Evolutionary conservation across 2,113 vertebrate genomes (phyloP).

Genomic region (Urocolius indicus): DNA sequence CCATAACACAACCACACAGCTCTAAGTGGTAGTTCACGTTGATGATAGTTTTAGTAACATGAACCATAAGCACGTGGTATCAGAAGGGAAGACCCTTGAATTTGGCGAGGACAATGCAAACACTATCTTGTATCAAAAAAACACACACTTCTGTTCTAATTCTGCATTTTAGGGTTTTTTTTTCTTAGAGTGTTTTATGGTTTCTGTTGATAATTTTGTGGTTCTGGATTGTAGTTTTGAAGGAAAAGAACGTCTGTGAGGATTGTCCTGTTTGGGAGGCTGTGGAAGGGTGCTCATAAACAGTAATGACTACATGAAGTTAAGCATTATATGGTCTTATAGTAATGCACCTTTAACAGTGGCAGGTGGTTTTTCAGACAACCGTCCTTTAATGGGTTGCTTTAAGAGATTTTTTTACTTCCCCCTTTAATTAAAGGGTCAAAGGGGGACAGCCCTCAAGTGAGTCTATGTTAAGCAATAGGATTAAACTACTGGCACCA

Average conservation of each 20-base stretch:
- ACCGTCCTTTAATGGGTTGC: neutral
- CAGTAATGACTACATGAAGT: neutral
- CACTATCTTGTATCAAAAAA: neutral
- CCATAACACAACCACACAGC: neutral
- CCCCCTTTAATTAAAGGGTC: neutral
- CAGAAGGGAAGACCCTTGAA: neutral
- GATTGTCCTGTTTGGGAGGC: neutral
- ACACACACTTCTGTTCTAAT: neutral
- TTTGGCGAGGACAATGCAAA: neutral
- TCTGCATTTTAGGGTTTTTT: fast-evolving
- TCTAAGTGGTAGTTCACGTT: fast-evolving
- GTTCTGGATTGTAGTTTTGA: neutral
- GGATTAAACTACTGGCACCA: neutral
- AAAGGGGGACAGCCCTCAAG: neutral
- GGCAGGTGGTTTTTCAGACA: neutral
- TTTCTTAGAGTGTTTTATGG: neutral
- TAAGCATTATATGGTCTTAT: neutral
- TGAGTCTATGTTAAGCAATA: neutral
- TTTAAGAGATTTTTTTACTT: neutral
- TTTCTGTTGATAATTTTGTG: neutral
- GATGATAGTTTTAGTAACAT: neutral
- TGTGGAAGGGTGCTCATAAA: neutral
- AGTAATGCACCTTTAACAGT: neutral
- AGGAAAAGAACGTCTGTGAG: neutral
- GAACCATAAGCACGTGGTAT: neutral